These are phyloP conservation scores for Mesocricetus auratus DNA, from an alignment of 2,113 vertebrate species.

Conservation along the genomic window DNA sequence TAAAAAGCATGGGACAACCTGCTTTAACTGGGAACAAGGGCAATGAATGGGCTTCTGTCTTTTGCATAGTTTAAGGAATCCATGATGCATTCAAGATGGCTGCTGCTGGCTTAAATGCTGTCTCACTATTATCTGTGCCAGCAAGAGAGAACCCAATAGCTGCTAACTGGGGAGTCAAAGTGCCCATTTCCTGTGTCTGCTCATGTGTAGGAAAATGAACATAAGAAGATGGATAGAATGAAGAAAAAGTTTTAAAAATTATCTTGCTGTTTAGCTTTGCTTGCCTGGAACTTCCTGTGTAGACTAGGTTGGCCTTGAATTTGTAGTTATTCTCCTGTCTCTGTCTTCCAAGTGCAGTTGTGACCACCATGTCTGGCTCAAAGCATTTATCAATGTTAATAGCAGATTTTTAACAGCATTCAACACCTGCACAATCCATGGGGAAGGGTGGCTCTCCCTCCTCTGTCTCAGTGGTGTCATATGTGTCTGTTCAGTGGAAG, in stretches of 20 bases:
- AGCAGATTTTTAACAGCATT: neutral
- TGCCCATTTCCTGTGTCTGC: neutral
- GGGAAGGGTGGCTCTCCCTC: neutral
- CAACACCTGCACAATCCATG: too few relatives aligned
- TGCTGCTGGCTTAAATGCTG: neutral
- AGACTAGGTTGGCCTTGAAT: neutral
- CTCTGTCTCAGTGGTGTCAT: neutral
- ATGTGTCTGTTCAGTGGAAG: neutral
- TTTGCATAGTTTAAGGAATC: neutral
- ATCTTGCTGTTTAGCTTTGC: neutral
- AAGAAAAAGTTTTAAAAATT: neutral
- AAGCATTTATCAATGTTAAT: neutral
- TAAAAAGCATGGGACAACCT: neutral
- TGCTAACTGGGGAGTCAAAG: neutral
- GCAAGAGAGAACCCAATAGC: neutral
- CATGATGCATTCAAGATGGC: neutral
- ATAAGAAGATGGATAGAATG: neutral
- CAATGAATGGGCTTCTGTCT: neutral
- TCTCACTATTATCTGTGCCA: neutral
- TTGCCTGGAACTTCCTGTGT: neutral
- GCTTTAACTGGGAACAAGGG: neutral
- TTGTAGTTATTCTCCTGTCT: neutral
- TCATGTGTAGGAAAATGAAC: neutral
- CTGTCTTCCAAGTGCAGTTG: neutral
- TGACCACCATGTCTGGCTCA: neutral